Percentiles rank a stretch among this genome's conserved stretches.
Evolutionary conservation across 2,113 vertebrate species (phyloP).

Genomic region (Phylloscopus trochiloides): DNA sequence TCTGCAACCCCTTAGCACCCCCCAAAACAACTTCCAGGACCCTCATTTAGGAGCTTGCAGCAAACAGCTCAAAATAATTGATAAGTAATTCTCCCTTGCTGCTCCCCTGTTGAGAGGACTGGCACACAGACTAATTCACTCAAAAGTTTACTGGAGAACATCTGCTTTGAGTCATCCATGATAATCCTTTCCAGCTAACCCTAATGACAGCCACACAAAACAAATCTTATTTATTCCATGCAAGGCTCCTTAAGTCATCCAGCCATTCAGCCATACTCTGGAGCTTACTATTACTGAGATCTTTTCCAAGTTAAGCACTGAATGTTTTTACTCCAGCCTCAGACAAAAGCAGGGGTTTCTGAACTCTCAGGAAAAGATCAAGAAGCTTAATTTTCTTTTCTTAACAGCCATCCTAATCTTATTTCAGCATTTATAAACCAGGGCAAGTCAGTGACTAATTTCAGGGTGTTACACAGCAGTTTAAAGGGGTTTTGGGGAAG

Average conservation of each 20-base stretch:
- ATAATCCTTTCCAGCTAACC: slow-evolving; percentile 27
- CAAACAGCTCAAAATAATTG: neutral
- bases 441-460: neutral
- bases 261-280: neutral
- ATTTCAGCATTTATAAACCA: neutral
- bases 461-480: neutral
- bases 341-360: neutral
- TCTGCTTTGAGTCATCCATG: slow-evolving; percentile 20
- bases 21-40: neutral
- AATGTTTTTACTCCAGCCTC: neutral
- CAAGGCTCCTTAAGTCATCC: neutral
- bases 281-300: neutral
- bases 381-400: neutral
- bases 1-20: rapidly evolving
- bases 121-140: neutral
- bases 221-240: slow-evolving; percentile 39
- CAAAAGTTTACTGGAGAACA: neutral
- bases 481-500: neutral
- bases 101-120: neutral
- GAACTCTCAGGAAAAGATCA: neutral
- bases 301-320: neutral
- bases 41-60: neutral
- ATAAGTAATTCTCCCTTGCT: neutral
- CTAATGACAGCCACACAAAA: slow-evolving; percentile 17
- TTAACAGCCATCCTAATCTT: neutral